Conservation (phyloP, 2,888 invertebrate genomes). For the Cryptus viduatorius region DNA sequence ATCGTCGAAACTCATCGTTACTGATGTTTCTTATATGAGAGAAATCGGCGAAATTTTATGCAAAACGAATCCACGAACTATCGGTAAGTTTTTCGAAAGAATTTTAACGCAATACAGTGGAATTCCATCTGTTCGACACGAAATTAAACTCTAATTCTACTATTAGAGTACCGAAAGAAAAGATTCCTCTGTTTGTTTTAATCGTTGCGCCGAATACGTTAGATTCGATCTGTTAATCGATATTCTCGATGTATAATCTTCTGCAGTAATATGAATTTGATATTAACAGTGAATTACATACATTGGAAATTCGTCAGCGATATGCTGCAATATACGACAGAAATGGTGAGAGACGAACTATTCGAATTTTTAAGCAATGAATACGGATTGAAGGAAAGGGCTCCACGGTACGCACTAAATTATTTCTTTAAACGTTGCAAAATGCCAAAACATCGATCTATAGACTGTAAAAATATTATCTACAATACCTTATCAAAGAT, state of each 20-base stretch:
- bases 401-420: not conserved
- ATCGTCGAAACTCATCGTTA: not conserved
- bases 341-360: conserved; percentile 38
- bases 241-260: too few species aligned
- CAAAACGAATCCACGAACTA: conserved; percentile 61
- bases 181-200: too few species aligned
- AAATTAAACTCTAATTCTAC: not conserved
- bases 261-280: conserved; percentile 74
- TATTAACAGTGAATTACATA: conserved; percentile 69
- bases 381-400: conserved; percentile 29
- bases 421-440: not conserved
- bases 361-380: conserved; percentile 1
- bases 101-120: too few species aligned
- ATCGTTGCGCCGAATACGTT: too few species aligned
- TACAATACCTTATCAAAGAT: not conserved
- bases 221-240: too few species aligned
- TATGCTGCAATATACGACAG: conserved; percentile 61
- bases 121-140: not conserved
- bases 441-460: not conserved
- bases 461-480: not conserved
- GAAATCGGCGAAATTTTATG: conserved; percentile 54
- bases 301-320: conserved; percentile 70
- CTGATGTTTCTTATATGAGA: not conserved
- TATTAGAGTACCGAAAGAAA: too few species aligned
- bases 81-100: conserved; percentile 59